Conservation (phyloP, 2,113 vertebrate species). For the Camelus dromedarius region DNA sequence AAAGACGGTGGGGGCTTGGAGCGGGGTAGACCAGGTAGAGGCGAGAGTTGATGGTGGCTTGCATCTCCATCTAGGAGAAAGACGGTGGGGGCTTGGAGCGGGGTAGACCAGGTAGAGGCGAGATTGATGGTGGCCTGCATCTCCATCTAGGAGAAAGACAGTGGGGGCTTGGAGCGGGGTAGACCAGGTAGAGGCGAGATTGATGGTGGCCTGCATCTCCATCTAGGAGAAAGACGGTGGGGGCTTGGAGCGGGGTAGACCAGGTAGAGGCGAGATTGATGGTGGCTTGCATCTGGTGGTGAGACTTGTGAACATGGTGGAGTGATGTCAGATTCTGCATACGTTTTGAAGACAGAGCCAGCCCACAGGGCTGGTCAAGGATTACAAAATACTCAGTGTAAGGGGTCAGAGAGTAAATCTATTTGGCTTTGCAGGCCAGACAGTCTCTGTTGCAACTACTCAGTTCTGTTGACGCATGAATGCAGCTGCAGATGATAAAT, state of each 20-base stretch:
- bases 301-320: no score
- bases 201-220: neutral
- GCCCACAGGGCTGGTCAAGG: neutral
- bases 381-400: neutral
- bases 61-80: neutral
- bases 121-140: neutral
- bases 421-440: neutral
- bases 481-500: neutral
- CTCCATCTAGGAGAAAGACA: neutral
- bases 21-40: neutral
- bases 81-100: neutral
- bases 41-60: neutral
- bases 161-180: neutral
- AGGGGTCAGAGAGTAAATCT: neutral
- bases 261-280: neutral
- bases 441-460: neutral
- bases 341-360: neutral
- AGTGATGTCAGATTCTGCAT: neutral
- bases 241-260: neutral
- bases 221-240: neutral
- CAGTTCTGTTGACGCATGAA: neutral
- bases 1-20: neutral
- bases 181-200: neutral
- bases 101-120: neutral
- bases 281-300: neutral